Evolutionary conservation across 2,888 invertebrate genomes (phyloP).

Genomic region (Hydropsyche betteni): DNA sequence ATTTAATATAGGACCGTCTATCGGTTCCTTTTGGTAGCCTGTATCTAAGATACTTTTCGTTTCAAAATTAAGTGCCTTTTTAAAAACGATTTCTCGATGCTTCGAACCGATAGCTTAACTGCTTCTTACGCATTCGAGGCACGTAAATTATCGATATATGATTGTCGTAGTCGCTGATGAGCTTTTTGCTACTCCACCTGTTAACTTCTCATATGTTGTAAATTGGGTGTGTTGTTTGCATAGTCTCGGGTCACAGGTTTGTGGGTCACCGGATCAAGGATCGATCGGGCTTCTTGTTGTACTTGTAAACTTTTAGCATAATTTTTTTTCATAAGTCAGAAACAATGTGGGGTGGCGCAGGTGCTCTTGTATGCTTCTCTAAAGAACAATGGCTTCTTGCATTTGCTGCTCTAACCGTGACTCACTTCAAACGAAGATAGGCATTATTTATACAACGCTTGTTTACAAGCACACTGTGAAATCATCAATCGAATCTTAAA

Average conservation of each 20-base stretch:
- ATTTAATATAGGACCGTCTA: too few species aligned
- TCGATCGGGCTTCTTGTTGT: not conserved
- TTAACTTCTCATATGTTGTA: not conserved
- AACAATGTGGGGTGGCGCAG: constrained; percentile 11
- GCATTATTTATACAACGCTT: too few species aligned
- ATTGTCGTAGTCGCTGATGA: too few species aligned
- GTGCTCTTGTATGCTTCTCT: not conserved
- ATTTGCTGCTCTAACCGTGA: not conserved
- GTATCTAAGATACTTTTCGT: too few species aligned
- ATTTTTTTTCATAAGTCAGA: not conserved
- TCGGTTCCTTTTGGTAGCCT: too few species aligned
- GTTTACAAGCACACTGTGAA: not conserved
- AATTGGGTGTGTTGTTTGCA: constrained; percentile 13
- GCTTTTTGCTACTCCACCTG: constrained; percentile 11
- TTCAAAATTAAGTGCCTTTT: too few species aligned
- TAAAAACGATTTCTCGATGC: too few species aligned
- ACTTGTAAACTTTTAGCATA: not conserved
- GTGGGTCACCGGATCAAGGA: constrained; percentile 34
- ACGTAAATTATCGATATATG: too few species aligned
- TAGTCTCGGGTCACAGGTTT: constrained; percentile 7
- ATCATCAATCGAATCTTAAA: too few species aligned
- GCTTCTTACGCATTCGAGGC: too few species aligned
- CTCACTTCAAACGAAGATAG: not conserved
- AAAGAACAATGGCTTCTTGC: constrained; percentile 21
- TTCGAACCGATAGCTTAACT: too few species aligned